Base-by-base conservation (phyloP, 2,113 vertebrate genomes). In the Himantopus leucocephalus region DNA sequence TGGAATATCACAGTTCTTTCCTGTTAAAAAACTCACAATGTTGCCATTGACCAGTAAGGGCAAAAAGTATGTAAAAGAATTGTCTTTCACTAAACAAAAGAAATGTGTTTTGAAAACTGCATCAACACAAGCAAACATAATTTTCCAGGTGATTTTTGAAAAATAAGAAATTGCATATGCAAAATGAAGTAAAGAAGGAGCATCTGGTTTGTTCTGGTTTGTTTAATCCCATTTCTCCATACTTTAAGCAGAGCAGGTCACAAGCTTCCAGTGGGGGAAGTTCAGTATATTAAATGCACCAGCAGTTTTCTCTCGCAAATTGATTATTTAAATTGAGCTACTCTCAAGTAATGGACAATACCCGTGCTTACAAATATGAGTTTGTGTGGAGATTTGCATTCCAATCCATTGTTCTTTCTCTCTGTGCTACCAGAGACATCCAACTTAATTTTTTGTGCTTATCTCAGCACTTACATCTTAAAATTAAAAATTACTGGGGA, bases 251-350 rank as follows among this genome's bases (percentile, higher is more conserved):
- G 59, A 90, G 72, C 70, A 96, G 78, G 85, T 81, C 85, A 71
- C 39, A 83, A 67, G 80, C 81, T 76, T 90, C 90, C 89, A 91
- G 95, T 74, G 89, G 84, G 94, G 95, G 92, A 94, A 96, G 94
- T 97, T 96, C 95, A 97, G 94, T 97, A 77, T 97, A 97, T 97
- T 96, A 97, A 97, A 95, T 95, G 94, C 95, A 94, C 96, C 89
- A 95, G 91, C 91, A 97, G 96, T 97, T 97, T 97, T 97, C 95
- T 96, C 95, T 95, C 95, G 81, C 94, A 96, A 97, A 97, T 95
- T 97, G 94, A 97, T 97, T 97, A 96, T 97, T 96, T 96, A 97
- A 96, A 96, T 97, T 88, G 84, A 96, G 94, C 94, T 90, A 86
- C 95, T 96, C 78, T 87, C 91, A 92, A 94, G 88, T 96, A 97